Evolutionary conservation across 2,113 vertebrate species (phyloP).

Genomic region (Gracilinanus agilis): DNA sequence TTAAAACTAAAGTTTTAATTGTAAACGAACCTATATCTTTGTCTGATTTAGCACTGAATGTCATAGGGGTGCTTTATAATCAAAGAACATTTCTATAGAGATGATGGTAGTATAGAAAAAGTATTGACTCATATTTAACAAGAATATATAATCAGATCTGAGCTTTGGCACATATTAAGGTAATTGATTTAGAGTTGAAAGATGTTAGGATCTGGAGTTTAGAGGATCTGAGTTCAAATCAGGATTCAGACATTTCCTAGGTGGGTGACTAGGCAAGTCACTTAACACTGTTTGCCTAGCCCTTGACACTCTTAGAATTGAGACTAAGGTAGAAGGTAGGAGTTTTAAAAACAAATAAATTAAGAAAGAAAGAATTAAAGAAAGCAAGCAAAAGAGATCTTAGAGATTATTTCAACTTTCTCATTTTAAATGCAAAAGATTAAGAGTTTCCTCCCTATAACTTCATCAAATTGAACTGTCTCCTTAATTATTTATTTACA

Average conservation of each 20-base stretch:
- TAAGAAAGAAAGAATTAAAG: too few species aligned
- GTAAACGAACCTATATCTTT: background rate
- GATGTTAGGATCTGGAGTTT: background rate
- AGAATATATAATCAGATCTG: background rate
- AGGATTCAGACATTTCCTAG: too few species aligned
- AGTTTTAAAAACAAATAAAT: too few species aligned
- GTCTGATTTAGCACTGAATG: slow-evolving; percentile 27
- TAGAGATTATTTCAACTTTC: background rate
- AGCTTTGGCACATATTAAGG: background rate
- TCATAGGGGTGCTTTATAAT: slow-evolving; percentile 16
- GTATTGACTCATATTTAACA: background rate
- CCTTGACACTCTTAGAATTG: too few species aligned
- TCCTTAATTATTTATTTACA: background rate
- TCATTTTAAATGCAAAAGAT: background rate
- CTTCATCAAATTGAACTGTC: background rate
- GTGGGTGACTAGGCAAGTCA: too few species aligned
- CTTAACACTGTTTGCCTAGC: too few species aligned
- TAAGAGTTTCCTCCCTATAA: background rate
- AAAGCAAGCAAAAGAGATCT: background rate
- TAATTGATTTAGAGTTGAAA: background rate
- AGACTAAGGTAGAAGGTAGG: too few species aligned
- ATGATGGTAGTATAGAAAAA: background rate
- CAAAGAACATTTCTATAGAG: background rate
- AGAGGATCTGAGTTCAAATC: too few species aligned
- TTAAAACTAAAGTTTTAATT: slow-evolving; percentile 18